A percentile compares a stretch with the other conserved stretches of the same genome.
Evolutionary conservation across 2,113 vertebrate genomes (phyloP).

Genomic region (Peromyscus leucopus): DNA sequence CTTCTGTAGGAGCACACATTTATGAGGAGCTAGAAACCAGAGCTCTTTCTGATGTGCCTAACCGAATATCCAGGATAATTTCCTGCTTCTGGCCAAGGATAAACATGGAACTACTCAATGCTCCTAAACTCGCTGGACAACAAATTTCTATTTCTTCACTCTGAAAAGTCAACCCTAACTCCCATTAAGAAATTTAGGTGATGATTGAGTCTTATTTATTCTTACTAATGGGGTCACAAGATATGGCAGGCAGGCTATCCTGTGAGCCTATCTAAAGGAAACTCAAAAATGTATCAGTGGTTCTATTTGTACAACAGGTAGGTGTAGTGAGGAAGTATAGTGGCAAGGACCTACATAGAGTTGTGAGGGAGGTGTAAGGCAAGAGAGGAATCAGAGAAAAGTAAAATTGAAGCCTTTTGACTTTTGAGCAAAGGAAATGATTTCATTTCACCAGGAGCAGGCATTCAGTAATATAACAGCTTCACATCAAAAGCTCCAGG

Average conservation of each 20-base stretch:
- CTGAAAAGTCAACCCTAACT: neutral
- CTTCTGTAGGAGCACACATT: neutral
- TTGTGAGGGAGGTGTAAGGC: neutral
- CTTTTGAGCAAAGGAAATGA: neutral
- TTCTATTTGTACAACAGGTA: neutral
- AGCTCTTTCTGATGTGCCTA: neutral
- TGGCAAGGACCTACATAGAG: neutral
- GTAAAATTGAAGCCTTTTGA: neutral
- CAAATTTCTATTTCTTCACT: too few species aligned
- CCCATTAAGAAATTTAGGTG: neutral
- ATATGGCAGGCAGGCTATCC: neutral
- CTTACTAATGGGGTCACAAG: neutral
- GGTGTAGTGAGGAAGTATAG: neutral
- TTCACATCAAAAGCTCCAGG: neutral
- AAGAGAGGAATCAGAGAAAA: neutral
- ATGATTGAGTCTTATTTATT: neutral
- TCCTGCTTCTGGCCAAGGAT: neutral
- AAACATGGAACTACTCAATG: neutral
- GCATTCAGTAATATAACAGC: neutral
- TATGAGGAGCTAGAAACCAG: neutral
- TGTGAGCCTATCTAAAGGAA: neutral
- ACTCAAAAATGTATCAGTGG: neutral
- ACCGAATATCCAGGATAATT: neutral
- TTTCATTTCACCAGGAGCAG: neutral
- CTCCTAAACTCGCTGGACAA: neutral